Evolutionary conservation across 1,140 invertebrate species (phyloP).

Genomic region (Asobara japonica): DNA sequence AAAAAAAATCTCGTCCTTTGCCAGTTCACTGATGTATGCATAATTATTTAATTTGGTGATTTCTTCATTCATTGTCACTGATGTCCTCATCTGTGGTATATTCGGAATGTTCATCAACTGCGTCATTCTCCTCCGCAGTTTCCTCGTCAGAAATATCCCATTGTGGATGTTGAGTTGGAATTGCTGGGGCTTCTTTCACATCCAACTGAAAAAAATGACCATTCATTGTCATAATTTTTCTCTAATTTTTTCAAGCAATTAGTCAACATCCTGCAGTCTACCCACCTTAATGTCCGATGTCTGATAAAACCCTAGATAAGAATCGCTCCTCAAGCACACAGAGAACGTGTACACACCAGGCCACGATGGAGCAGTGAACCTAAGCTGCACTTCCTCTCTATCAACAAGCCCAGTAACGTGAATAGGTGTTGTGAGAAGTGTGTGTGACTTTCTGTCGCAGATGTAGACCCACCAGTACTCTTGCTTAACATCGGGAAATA

Average conservation of each 20-base stretch:
- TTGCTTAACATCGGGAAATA: slow-evolving; percentile 94
- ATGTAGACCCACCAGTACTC: slow-evolving; percentile 99
- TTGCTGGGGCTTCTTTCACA: slow-evolving; percentile 92
- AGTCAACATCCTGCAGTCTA: no score
- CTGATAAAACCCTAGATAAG: slow-evolving; percentile 93
- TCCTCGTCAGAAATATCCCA: slow-evolving; percentile 97
- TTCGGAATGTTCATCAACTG: slow-evolving; percentile 74
- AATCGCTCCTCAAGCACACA: slow-evolving; percentile 91
- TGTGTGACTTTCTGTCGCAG: slow-evolving; percentile 90
- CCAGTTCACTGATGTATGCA: not conserved
- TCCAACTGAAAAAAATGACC: slow-evolving; percentile 76
- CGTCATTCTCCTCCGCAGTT: slow-evolving; percentile 80
- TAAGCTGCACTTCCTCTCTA: slow-evolving; percentile 86
- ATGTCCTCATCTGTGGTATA: slow-evolving; percentile 79
- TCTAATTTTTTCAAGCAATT: not conserved
- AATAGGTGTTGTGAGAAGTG: slow-evolving; percentile 89
- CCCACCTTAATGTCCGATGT: slow-evolving; percentile 91
- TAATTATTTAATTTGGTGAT: slow-evolving; percentile 3
- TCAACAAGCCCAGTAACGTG: slow-evolving; percentile 87
- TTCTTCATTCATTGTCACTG: slow-evolving; percentile 68
- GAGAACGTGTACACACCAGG: slow-evolving; percentile 92
- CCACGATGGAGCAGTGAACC: slow-evolving; percentile 93
- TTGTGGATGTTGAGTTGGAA: slow-evolving; percentile 91
- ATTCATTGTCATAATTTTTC: no score
- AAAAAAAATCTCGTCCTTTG: no score